Evolutionary conservation across 2,888 invertebrate species (phyloP).

Genomic region (Ophion slaviceki): DNA sequence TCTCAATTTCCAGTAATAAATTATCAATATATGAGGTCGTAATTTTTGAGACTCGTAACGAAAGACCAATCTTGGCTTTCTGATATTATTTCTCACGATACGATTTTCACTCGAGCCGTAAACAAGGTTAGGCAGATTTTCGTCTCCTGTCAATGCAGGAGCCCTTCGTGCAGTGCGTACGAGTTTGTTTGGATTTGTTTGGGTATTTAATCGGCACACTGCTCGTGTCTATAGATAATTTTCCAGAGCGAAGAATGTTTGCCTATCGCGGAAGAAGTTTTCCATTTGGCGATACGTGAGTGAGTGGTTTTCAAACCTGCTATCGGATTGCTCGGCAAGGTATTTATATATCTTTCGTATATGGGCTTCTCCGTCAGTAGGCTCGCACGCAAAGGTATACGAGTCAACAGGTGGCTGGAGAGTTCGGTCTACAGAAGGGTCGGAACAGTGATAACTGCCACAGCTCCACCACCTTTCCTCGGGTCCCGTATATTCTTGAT

Average conservation of each 20-base stretch:
- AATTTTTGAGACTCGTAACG: not conserved
- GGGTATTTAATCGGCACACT: not conserved
- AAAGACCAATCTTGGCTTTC: not conserved
- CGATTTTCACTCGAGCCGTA: not conserved
- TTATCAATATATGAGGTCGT: not conserved
- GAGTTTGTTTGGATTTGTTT: not conserved
- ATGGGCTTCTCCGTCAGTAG: constrained; percentile 22
- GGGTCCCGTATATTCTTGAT: not conserved
- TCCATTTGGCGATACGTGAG: not conserved
- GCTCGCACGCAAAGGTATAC: constrained; percentile 46
- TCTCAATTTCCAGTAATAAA: not conserved
- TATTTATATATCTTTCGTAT: constrained; percentile 19
- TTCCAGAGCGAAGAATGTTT: not conserved
- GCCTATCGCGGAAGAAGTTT: not conserved
- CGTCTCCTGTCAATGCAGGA: not conserved
- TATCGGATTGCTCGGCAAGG: not conserved
- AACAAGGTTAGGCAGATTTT: not conserved
- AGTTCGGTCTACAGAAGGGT: constrained; percentile 36
- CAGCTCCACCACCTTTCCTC: constrained; percentile 20
- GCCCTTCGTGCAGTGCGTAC: not conserved
- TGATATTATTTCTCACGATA: not conserved
- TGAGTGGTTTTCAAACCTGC: constrained; percentile 8
- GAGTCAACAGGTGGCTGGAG: constrained; percentile 80
- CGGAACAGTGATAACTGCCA: constrained; percentile 24
- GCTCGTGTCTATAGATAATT: not conserved